These are phyloP conservation scores for Thereva nobilitata DNA, from an alignment of 2,888 invertebrate genomes.

Conservation along the genomic window DNA sequence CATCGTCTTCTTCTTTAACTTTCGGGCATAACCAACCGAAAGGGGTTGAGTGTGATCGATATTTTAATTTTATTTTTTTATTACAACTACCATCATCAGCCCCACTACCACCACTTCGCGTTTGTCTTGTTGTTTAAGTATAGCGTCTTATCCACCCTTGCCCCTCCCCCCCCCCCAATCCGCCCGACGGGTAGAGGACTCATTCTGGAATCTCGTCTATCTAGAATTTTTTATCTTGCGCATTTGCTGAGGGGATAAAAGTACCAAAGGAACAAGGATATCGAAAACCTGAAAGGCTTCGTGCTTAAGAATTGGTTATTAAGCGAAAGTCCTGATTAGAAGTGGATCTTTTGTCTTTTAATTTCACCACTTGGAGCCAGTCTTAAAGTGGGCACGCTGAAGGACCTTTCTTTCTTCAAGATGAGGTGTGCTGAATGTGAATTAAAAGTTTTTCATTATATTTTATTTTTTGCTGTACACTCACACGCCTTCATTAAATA, in stretches of 20 bases:
- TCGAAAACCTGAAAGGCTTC: constrained; percentile 24
- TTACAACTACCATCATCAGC: neutral
- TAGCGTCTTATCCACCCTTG: neutral
- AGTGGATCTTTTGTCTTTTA: constrained; percentile 3
- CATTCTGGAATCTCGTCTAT: constrained; percentile 3
- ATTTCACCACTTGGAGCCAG: constrained; percentile 3
- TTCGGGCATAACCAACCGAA: constrained; percentile 41
- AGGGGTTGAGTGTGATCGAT: constrained; percentile 56
- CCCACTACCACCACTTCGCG: neutral
- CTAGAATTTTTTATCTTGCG: constrained; percentile 11
- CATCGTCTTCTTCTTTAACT: constrained; percentile 24
- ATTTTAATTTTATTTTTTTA: constrained; percentile 53
- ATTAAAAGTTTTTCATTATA: no score
- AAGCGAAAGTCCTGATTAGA: constrained; percentile 34
- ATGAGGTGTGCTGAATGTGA: neutral
- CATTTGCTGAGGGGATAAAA: constrained; percentile 10
- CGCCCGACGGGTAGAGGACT: constrained; percentile 10
- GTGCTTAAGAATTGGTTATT: constrained; percentile 40
- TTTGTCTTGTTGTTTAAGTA: constrained; percentile 22
- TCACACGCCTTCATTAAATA: no score
- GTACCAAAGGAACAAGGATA: constrained; percentile 5
- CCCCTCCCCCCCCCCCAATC: neutral
- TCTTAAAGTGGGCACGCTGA: neutral
- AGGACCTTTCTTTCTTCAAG: neutral
- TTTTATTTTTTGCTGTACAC: no score